Percentiles rank a stretch among this genome's conserved stretches.
These are phyloP conservation scores for Chondrilla cf. caribensis DNA, from an alignment of 37 sponge, comb jelly and placozoan species.

Conservation along the genomic window DNA sequence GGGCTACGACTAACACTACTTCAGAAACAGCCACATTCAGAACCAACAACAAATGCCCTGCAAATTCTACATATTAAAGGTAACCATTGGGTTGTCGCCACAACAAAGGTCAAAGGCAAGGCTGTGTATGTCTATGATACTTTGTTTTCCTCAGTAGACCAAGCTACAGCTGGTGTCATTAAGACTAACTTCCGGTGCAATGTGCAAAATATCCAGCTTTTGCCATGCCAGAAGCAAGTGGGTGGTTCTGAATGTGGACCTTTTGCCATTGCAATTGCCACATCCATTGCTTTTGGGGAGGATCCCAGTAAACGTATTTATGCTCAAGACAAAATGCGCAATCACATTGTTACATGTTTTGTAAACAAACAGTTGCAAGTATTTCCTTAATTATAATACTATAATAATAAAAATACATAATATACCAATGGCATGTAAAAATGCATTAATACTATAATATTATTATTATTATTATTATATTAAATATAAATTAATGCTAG, in stretches of 20 bases:
- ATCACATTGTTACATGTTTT: neutral
- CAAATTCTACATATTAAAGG: constrained; percentile 24
- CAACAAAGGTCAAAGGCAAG: neutral
- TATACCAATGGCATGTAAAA: neutral
- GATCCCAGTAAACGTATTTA: neutral
- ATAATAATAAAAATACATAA: neutral
- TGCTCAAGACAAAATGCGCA: neutral
- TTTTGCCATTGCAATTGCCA: constrained; percentile 20
- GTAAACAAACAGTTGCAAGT: neutral
- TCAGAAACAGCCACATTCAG: neutral
- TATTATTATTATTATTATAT: too few species aligned
- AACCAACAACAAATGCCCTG: constrained; percentile 1
- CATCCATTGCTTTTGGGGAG: neutral
- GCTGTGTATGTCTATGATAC: neutral
- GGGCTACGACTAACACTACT: constrained; percentile 14
- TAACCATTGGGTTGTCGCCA: constrained; percentile 16
- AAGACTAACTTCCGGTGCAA: neutral
- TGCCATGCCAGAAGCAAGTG: constrained; percentile 1
- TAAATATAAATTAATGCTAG: too few species aligned
- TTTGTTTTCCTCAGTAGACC: neutral
- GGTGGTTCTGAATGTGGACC: neutral
- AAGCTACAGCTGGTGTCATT: neutral
- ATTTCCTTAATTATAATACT: neutral
- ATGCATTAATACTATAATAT: too few species aligned
- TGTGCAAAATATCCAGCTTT: neutral